These are phyloP conservation scores for Andrena bicolor DNA, from an alignment of 2,888 invertebrate genomes.

Conservation along the genomic window DNA sequence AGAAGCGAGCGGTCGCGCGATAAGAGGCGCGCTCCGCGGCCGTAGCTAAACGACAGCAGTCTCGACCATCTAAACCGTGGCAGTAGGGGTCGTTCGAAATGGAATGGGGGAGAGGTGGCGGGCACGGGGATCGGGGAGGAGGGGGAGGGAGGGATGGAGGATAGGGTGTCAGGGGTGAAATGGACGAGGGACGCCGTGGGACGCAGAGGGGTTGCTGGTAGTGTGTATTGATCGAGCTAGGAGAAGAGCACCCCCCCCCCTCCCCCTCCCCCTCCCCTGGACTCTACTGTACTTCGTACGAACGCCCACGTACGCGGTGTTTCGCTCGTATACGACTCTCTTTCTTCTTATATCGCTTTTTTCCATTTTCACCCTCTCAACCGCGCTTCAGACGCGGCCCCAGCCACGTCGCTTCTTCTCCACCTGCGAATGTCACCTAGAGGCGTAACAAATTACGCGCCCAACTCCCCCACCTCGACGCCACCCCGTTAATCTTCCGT, in stretches of 20 bases:
- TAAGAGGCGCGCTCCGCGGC: slow-evolving; percentile 52
- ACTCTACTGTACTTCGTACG: slow-evolving; percentile 71
- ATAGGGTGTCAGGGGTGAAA: slow-evolving; percentile 62
- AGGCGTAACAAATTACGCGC: slow-evolving; percentile 27
- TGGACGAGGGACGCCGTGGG: slow-evolving; percentile 69
- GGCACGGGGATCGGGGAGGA: background rate
- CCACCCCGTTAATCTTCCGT: slow-evolving; percentile 29
- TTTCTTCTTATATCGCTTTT: slow-evolving; percentile 60
- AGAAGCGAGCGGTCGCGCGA: slow-evolving; percentile 30
- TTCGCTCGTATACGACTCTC: slow-evolving; percentile 66
- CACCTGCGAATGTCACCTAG: slow-evolving; percentile 42
- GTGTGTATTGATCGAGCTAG: slow-evolving; percentile 83
- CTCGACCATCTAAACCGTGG: slow-evolving; percentile 57
- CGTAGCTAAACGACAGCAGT: slow-evolving; percentile 63
- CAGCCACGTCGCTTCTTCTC: slow-evolving; percentile 25
- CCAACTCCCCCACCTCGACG: background rate
- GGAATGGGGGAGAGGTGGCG: slow-evolving; percentile 37
- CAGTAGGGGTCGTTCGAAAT: slow-evolving; percentile 57
- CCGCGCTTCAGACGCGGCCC: background rate
- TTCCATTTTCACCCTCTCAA: slow-evolving; percentile 21
- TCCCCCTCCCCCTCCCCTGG: slow-evolving; percentile 26
- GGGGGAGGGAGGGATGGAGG: slow-evolving; percentile 12
- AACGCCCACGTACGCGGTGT: slow-evolving; percentile 73
- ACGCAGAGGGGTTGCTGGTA: slow-evolving; percentile 75
- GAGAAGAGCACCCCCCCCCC: slow-evolving; percentile 65